Base-by-base conservation (phyloP, 2,797 vertebrate genomes). In the Pipistrellus nathusii region DNA sequence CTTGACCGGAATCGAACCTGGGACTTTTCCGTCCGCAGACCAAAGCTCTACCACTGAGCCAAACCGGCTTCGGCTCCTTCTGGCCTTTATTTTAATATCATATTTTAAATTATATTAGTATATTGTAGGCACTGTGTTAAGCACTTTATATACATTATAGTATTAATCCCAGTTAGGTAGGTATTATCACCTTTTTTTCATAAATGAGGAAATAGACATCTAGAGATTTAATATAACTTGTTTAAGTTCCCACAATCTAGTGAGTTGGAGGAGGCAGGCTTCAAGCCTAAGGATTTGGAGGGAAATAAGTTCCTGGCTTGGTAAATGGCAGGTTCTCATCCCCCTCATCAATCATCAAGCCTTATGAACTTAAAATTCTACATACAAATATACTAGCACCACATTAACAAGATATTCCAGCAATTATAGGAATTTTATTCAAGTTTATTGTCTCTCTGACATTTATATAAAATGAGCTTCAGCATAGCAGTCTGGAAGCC, bases 291-390 rank as follows among this genome's bases (percentile, higher is more conserved):
- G 44, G 71, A 80, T 81, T 76, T 76, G 8, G 80, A 32, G 27
- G 21, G 83, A 92, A 94, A 64, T 85, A 59, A 64, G 25, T 25
- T 30, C 21, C 41, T 82, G 51, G n/a, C 51, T 46, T 92, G 6
- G 38, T 62, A 55, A 88, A 88, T 55, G 13, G 12, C 27, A 91
- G n/a, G 21, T 91, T 68, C 57, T 88, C 41, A 83, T 57, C 35
- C 27, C 27, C 3, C 18, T 38, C 23, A 66, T 6, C 5, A 23
- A 44, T 77, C 68, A 87, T 62, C 17, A 84, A 8, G 27, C 6
- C 14, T 93, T 72, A 78, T 35, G 46, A 85, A 73, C n/a, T 32
- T 93, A 32, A 94, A 81, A 84, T 95, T 91, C 77, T 84, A 66
- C 73, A 41, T 81, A 20, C 59, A 85, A 59, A 32, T 12, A 88